phyloP scores from a whole-genome alignment of 2,113 vertebrate genomes.

The Glaucidium brasilianum region DNA sequence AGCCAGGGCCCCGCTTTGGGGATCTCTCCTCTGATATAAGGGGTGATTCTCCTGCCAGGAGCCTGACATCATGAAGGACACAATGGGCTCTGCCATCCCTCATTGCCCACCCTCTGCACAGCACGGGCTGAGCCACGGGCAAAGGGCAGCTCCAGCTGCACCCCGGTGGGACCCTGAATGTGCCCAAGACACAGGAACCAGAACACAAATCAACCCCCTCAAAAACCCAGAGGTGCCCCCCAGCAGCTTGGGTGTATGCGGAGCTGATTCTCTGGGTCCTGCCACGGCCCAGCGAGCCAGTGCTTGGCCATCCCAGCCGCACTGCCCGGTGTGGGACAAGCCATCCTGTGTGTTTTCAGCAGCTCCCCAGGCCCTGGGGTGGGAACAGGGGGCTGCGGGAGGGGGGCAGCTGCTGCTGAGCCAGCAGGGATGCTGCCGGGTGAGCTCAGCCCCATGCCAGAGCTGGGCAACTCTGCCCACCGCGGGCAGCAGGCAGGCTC shows the following conservation, averaged over 20 bases:
- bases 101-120: neutral
- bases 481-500: rapidly evolving
- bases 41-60: neutral
- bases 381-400: neutral
- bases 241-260: neutral
- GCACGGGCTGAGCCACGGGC: rapidly evolving
- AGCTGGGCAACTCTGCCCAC: neutral
- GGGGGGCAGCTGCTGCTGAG: neutral
- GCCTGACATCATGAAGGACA: neutral
- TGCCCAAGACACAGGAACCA: neutral
- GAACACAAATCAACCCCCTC: neutral
- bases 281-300: neutral
- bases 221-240: neutral
- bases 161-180: rapidly evolving
- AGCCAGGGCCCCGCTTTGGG: neutral
- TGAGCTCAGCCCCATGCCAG: rapidly evolving
- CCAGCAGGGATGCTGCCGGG: neutral
- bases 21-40: neutral
- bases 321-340: rapidly evolving
- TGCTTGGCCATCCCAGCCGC: neutral
- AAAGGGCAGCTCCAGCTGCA: neutral
- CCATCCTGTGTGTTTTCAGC: rapidly evolving
- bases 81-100: neutral
- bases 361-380: neutral
- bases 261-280: neutral